Evolutionary conservation across 1,140 invertebrate genomes (phyloP), one percentile per base, ranked within the genome.

Genomic region (Portunus trituberculatus): DNA sequence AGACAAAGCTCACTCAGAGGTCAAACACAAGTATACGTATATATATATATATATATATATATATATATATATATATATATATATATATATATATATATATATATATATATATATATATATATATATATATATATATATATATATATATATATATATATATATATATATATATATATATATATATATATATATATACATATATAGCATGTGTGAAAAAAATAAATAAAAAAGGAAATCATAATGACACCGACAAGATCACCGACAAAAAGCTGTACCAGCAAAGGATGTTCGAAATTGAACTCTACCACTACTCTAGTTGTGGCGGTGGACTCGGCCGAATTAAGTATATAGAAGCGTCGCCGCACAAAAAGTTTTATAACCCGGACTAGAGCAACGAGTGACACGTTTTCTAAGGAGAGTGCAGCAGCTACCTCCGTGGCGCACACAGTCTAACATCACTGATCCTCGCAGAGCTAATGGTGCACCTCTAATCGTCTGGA

Each of bases 111-210:
- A 88, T 32, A 88, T 32, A 88, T 32, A 32, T 88, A 88, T 32
- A 32, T 32, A 88, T 46, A 88, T 32, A 88, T 32, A 88, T 32
- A 88, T 32, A 88, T 32, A 88, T 32, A 88, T 46, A 88, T 88
- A 88, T 32, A 88, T 88, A 88, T 32, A 88, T 16, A 88, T 32
- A 88, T 16, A 88, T 46, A 88, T 88, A 88, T 76, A 76, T 76
- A 45, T 87, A 91, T 91, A 31, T 48, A 31, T 91, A 91, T 52
- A 52, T 67, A 91, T 93, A 93, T 83, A 93, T 93, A 93, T 93
- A 93, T 93, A 93, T 82, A 83, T 83, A 93, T 93, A 93, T 93
- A 93, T 83, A 82, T 83, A 93, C 83, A 93, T 93, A 93, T 93
- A 93, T 84, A 84, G n/a, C 32, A 83, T 39, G 14, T 39, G 16